phyloP scores from a whole-genome alignment of 2,113 vertebrate genomes.

The Hemibagrus wyckioides region DNA sequence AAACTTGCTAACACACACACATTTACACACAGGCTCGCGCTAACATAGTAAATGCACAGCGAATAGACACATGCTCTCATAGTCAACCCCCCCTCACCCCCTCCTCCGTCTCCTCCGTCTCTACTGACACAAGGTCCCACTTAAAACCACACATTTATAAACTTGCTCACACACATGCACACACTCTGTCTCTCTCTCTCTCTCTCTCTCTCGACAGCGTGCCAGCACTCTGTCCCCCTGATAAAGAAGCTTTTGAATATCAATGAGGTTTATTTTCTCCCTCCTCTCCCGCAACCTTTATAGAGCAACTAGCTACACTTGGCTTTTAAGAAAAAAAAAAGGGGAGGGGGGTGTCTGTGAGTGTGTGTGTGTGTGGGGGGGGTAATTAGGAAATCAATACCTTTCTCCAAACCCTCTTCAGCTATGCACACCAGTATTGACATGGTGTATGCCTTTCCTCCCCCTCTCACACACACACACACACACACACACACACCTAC shows the following conservation, averaged over 20 bases:
- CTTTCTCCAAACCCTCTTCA: constrained; percentile 56
- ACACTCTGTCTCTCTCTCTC: constrained; percentile 29
- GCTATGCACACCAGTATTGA: constrained; percentile 54
- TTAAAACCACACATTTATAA: constrained; percentile 45
- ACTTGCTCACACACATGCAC: constrained; percentile 33
- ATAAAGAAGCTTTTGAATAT: constrained; percentile 59
- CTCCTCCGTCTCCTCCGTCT: neutral
- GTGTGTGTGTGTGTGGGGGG: constrained; percentile 5
- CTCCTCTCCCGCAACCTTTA: constrained; percentile 49
- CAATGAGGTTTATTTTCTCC: constrained; percentile 58
- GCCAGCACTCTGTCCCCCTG: constrained; percentile 49
- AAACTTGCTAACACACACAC: constrained; percentile 32
- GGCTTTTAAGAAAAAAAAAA: constrained; percentile 35
- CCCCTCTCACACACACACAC: constrained; percentile 29
- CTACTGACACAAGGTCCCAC: constrained; percentile 44
- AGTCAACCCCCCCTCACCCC: neutral
- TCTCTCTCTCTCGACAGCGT: constrained; percentile 27
- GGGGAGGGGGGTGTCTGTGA: neutral
- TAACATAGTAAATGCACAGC: constrained; percentile 27
- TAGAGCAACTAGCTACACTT: constrained; percentile 42
- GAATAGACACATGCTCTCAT: constrained; percentile 29
- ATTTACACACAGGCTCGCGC: constrained; percentile 35
- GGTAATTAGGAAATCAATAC: constrained; percentile 62
- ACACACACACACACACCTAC: constrained; percentile 39
- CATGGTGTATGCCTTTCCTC: constrained; percentile 44